Base-by-base conservation (phyloP, 2,888 invertebrate species). In the Lepidochitona cinerea region DNA sequence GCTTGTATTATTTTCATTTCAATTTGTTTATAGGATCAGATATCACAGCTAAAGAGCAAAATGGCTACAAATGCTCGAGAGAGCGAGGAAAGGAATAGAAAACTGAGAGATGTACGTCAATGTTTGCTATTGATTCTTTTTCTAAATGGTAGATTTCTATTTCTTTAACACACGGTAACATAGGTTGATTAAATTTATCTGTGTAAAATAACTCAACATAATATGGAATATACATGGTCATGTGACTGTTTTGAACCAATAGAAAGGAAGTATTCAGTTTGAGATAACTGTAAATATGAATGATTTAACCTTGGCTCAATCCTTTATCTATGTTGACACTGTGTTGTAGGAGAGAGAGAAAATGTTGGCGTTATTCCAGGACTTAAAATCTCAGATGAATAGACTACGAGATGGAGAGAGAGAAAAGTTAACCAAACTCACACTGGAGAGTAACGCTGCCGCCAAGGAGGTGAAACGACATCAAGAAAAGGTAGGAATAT, bases 381-480 rank as follows among this genome's bases (percentile, higher is more conserved):
- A 88, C 9, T 78, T 91, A 70, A 91, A 91, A 75, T 85, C 85
- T 32, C 87, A 91, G 76, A 90, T 91, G 90, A 90, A 89, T 80
- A 89, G 88, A 77, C 83, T 90, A 52, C 75, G 90, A 68, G 89
- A 89, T 52, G 78, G 77, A 12, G 89, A 90, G 77, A 78, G 88
- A 68, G 87, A 87, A 35, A 87, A 88, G 66, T 84, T 91, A 18
- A 89, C 88, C 36, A 89, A 89, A 71, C 82, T 91, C 18, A 90
- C 91, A 0, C 78, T 90, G 59, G 88, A 90, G 75, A 90, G 90
- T 74, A 88, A 89, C 75, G 81, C 85, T 18, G 86, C 88, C 37
- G 86, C 89, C 53, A 90, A 89, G 78, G 87, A 88, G 74, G 75
- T 89, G 5, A 85, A 87, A 67, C 74, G 85, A 67, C 84, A 86